Base-by-base conservation (phyloP, 2,113 vertebrate genomes). In the Isurus oxyrinchus region DNA sequence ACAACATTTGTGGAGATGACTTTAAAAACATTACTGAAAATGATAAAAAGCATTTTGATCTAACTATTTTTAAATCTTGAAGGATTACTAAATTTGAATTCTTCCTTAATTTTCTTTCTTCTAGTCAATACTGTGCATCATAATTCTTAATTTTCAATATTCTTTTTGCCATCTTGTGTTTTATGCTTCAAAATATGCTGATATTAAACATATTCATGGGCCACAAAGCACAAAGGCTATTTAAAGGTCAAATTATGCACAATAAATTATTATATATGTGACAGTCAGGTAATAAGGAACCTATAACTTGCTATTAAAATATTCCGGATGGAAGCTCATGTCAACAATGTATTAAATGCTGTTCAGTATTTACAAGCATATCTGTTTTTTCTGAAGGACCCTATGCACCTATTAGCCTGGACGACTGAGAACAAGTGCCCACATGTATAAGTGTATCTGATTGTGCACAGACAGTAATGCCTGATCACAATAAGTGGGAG, bases 61-160 rank as follows among this genome's bases (percentile, higher is more conserved):
- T 61, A 93, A 93, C 14, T 13, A 63, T 61, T 61, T 93, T 61
- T 16, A n/a, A 63, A 93, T 61, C 59, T 94, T 91, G 27, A 59
- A 5, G 25, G 21, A 57, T 35, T 63, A 63, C 35, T 3, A 40
- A 61, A 94, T 63, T 61, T 94, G 5, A 91, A 91, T 91, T 91
- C 55, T 40, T 66, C 31, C 59, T 40, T 94, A 35, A 61, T 61
- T 35, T 72, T 16, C 13, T 72, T 91, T 91, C 88, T 91, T 31
- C 27, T 31, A 53, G 40, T 53, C 66, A 76, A 95, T 31, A 19
- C 25, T 6, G 25, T 95, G 67, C 66, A 72, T 95, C 13, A 35
- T 55, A 72, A 95, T 95, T 72, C n/a, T 72, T 94, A 93, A 94
- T 94, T 95, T 72, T 95, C 67, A 72, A 72, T 55, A 76, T 95